Conservation (phyloP, 92 coral and sea anemone species). For the Porites divaricata region DNA sequence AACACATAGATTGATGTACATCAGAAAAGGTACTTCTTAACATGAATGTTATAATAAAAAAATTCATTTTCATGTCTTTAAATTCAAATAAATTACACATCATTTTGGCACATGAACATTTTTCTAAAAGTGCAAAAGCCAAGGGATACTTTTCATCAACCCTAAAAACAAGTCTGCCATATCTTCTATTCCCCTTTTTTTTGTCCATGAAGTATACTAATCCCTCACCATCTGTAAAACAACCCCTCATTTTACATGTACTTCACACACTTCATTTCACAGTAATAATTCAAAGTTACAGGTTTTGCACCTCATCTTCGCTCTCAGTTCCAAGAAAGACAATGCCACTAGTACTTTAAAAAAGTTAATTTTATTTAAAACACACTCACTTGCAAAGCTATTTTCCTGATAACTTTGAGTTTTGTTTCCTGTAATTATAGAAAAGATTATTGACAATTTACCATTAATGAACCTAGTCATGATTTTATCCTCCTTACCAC, state of each 20-base stretch:
- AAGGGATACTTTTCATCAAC: too few relatives aligned
- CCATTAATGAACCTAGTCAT: neutral
- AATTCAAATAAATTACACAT: neutral
- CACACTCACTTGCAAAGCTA: slow-evolving; percentile 76
- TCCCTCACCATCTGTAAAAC: too few relatives aligned
- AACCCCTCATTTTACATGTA: too few relatives aligned
- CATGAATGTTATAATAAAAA: neutral
- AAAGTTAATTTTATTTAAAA: neutral
- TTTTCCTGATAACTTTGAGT: slow-evolving; percentile 66
- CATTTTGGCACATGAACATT: too few relatives aligned
- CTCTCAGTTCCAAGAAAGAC: neutral
- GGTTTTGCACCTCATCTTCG: neutral
- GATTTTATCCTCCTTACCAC: neutral
- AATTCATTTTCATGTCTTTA: neutral
- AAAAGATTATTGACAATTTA: neutral
- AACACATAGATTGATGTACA: neutral
- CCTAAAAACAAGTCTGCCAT: too few relatives aligned
- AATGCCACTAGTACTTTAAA: too few relatives aligned
- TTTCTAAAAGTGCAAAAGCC: too few relatives aligned
- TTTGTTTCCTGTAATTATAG: slow-evolving; percentile 63
- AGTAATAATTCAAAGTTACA: too few relatives aligned
- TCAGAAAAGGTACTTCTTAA: neutral
- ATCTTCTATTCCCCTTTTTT: too few relatives aligned
- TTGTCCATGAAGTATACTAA: too few relatives aligned
- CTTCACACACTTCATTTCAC: too few relatives aligned